These are phyloP conservation scores for Asbolus verrucosus DNA, from an alignment of 1,140 invertebrate species.

Conservation along the genomic window DNA sequence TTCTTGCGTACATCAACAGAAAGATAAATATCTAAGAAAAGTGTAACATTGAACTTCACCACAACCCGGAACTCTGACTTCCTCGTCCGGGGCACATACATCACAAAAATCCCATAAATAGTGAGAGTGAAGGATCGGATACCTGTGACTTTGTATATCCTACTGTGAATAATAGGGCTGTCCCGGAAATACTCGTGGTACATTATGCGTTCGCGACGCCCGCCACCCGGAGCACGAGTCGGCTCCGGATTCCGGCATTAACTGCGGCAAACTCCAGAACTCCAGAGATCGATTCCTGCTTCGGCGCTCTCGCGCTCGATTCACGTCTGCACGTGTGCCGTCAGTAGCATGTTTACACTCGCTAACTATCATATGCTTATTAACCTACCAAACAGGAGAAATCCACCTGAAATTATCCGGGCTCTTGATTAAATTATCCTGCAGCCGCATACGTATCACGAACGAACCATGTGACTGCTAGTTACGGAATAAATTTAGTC, in stretches of 20 bases:
- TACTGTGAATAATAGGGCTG: slow-evolving; percentile 42
- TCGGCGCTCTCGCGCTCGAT: slow-evolving; percentile 43
- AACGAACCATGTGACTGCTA: background rate
- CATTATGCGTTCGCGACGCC: slow-evolving; percentile 40
- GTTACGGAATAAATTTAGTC: background rate
- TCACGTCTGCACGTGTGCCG: slow-evolving; percentile 18
- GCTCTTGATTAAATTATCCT: background rate
- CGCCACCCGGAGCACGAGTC: slow-evolving; percentile 43
- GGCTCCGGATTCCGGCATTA: slow-evolving; percentile 48
- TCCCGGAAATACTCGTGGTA: slow-evolving; percentile 48
- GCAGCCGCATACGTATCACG: background rate
- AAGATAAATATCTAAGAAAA: background rate
- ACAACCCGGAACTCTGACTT: background rate
- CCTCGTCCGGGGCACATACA: background rate
- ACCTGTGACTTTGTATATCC: slow-evolving; percentile 49
- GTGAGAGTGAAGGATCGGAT: slow-evolving; percentile 18
- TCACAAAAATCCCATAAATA: slow-evolving; percentile 11
- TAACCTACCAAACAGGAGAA: slow-evolving; percentile 16
- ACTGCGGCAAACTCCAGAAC: slow-evolving; percentile 47
- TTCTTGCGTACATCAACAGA: background rate
- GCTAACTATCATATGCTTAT: slow-evolving; percentile 38
- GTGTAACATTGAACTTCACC: slow-evolving; percentile 14
- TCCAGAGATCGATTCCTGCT: slow-evolving; percentile 51
- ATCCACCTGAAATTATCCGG: slow-evolving; percentile 25
- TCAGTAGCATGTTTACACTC: slow-evolving; percentile 31